phyloP scores from a whole-genome alignment of 2,888 invertebrate genomes.

The Exocentrus adspersus region DNA sequence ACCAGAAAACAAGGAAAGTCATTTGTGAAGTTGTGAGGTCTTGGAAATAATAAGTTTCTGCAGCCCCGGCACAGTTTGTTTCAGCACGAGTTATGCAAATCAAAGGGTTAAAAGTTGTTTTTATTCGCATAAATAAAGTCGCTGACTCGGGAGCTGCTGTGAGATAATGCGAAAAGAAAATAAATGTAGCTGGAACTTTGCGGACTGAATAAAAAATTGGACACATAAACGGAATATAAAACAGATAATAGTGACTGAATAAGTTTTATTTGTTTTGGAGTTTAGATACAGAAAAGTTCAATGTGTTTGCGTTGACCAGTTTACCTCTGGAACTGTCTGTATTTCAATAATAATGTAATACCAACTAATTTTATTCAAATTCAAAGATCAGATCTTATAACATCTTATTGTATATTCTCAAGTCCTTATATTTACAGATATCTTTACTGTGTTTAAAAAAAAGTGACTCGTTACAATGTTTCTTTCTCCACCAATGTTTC shows the following conservation, averaged over 20 bases:
- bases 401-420: too few relatives aligned
- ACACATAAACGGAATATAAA: constrained; percentile 6
- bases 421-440: too few relatives aligned
- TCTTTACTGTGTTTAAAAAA: too few relatives aligned
- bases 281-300: background rate
- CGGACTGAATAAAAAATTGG: constrained; percentile 9
- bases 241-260: constrained; percentile 1
- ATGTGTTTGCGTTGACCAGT: background rate
- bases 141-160: constrained; percentile 4
- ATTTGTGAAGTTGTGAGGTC: constrained; percentile 27
- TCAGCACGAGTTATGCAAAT: constrained; percentile 13
- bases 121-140: constrained; percentile 15
- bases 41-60: constrained; percentile 26
- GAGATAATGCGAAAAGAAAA: constrained; percentile 4
- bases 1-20: constrained; percentile 17
- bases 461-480: too few relatives aligned
- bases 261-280: constrained; percentile 1
- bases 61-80: constrained; percentile 12
- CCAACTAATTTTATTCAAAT: too few relatives aligned
- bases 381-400: too few relatives aligned
- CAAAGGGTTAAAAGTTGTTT: constrained; percentile 20
- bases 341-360: too few relatives aligned
- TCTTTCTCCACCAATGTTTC: too few relatives aligned
- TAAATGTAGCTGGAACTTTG: constrained; percentile 9
- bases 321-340: background rate